phyloP scores from a whole-genome alignment of 2,797 vertebrate genomes.

The Sphenodon punctatus region DNA sequence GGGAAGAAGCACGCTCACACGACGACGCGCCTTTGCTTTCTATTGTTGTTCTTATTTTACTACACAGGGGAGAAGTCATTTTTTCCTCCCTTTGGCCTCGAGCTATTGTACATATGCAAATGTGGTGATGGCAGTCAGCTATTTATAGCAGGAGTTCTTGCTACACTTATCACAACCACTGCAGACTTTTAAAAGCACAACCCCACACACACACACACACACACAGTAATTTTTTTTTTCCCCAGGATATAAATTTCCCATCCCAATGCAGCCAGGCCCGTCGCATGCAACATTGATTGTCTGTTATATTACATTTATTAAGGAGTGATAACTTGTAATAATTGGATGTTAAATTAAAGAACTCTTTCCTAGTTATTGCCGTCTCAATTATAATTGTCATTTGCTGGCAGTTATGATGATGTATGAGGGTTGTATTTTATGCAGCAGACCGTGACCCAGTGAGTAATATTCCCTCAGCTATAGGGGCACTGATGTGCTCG shows the following conservation, averaged over 20 bases:
- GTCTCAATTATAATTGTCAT: slow-evolving; percentile 99
- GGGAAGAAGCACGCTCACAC: slow-evolving; percentile 32
- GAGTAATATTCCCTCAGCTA: slow-evolving; percentile 93
- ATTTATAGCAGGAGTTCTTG: slow-evolving; percentile 79
- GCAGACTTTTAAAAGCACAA: slow-evolving; percentile 75
- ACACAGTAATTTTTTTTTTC: slow-evolving; percentile 63
- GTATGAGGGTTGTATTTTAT: slow-evolving; percentile 98
- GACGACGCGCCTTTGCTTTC: slow-evolving; percentile 22
- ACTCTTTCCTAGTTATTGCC: slow-evolving; percentile 97
- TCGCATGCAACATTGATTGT: slow-evolving; percentile 97
- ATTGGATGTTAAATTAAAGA: slow-evolving; percentile 99
- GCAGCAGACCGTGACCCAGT: slow-evolving; percentile 94
- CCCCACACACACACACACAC: slow-evolving; percentile 23
- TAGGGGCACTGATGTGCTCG: slow-evolving; percentile 86
- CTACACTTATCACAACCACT: slow-evolving; percentile 74
- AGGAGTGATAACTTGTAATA: slow-evolving; percentile 99
- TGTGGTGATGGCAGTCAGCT: slow-evolving; percentile 74
- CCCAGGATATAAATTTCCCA: slow-evolving; percentile 84
- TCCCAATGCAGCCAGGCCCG: slow-evolving; percentile 82
- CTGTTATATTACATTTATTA: slow-evolving; percentile 99
- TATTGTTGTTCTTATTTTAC: slow-evolving; percentile 53
- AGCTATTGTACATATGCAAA: slow-evolving; percentile 84
- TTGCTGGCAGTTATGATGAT: slow-evolving; percentile 98
- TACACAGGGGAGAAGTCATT: slow-evolving; percentile 57
- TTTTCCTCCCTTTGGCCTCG: slow-evolving; percentile 70